Evolutionary conservation across 2,113 vertebrate genomes (phyloP).

Genomic region (Toxotes chatareus): DNA sequence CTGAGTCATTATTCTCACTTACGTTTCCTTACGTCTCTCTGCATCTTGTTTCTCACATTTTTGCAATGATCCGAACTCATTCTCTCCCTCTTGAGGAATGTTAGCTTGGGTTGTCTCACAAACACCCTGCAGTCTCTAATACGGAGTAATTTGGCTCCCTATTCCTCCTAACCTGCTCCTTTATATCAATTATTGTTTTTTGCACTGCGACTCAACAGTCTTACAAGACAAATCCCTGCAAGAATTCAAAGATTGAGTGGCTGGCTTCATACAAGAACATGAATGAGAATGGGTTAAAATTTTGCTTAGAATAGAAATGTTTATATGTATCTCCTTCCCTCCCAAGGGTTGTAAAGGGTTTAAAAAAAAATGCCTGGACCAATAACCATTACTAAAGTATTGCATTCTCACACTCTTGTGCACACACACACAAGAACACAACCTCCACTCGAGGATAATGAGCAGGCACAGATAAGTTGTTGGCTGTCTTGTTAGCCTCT

Average conservation of each 20-base stretch:
- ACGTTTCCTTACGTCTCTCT: not conserved
- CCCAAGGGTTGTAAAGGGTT: not conserved
- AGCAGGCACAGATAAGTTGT: slow-evolving; percentile 40
- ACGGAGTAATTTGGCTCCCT: slow-evolving; percentile 39
- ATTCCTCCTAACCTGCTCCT: slow-evolving; percentile 52
- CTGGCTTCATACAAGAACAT: not conserved
- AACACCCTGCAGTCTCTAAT: slow-evolving; percentile 48
- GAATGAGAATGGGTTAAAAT: not conserved
- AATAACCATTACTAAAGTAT: not conserved
- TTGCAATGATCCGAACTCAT: not conserved
- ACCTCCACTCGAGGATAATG: slow-evolving; percentile 21
- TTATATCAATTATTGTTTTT: slow-evolving; percentile 69
- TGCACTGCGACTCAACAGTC: slow-evolving; percentile 54
- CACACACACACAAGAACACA: not conserved
- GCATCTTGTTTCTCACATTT: slow-evolving; percentile 36
- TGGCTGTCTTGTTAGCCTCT: slow-evolving; percentile 43
- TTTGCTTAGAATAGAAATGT: not conserved
- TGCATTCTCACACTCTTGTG: not conserved
- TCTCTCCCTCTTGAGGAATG: slow-evolving; percentile 29
- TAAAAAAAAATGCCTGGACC: slow-evolving; percentile 1
- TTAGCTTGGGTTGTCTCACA: slow-evolving; percentile 22
- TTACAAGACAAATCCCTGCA: slow-evolving; percentile 41
- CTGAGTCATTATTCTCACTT: slow-evolving; percentile 8
- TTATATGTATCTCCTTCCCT: not conserved
- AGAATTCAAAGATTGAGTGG: slow-evolving; percentile 43